These are phyloP conservation scores for Drosophila teissieri DNA, from an alignment of 1,140 invertebrate genomes.

Conservation along the genomic window DNA sequence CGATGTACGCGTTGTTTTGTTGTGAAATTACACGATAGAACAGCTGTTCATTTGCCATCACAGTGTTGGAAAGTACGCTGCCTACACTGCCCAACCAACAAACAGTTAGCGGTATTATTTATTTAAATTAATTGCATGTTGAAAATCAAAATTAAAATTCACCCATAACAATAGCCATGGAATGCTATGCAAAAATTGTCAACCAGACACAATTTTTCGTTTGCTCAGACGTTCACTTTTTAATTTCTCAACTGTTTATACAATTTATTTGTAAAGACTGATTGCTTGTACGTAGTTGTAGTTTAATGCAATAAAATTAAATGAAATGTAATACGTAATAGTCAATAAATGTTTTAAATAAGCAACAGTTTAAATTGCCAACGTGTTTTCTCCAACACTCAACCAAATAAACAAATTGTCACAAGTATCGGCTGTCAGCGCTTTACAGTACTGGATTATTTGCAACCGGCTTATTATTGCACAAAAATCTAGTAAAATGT, in stretches of 20 bases:
- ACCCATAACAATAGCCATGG: constrained; percentile 31
- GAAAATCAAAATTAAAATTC: constrained; percentile 11
- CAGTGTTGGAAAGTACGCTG: constrained; percentile 53
- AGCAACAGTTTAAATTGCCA: constrained; percentile 23
- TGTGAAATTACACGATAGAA: constrained; percentile 75
- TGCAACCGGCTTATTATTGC: constrained; percentile 54
- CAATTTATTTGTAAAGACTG: constrained; percentile 80
- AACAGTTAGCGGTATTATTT: constrained; percentile 61
- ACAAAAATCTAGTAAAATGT: constrained; percentile 59
- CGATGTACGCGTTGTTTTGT: constrained; percentile 52
- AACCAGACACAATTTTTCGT: constrained; percentile 37
- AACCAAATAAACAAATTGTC: background rate
- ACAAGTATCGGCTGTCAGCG: background rate
- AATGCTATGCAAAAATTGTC: constrained; percentile 37
- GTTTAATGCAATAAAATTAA: constrained; percentile 64
- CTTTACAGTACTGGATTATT: constrained; percentile 48
- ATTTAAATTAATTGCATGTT: constrained; percentile 4
- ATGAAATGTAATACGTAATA: constrained; percentile 63
- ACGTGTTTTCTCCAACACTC: background rate
- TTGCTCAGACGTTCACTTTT: constrained; percentile 63
- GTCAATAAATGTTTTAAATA: constrained; percentile 69
- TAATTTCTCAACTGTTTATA: constrained; percentile 65
- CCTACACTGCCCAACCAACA: constrained; percentile 25
- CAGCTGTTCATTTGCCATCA: constrained; percentile 43
- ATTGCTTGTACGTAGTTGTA: constrained; percentile 68